Conservation (phyloP, 2,113 vertebrate genomes). For the Trematocara zebra region DNA sequence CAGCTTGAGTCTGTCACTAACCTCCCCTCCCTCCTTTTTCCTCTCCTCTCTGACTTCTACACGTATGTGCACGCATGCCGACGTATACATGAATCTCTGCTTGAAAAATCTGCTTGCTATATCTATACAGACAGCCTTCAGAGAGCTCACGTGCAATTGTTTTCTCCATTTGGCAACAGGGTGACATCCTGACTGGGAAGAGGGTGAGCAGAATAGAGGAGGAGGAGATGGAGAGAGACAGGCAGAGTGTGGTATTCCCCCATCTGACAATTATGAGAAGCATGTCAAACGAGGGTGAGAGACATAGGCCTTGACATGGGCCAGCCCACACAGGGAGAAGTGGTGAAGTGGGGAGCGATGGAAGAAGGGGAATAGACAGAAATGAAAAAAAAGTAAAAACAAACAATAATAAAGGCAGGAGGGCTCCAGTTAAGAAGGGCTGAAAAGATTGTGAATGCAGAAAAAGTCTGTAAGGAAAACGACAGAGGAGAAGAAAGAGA, state of each 20-base stretch:
- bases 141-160: constrained; percentile 56
- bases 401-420: neutral
- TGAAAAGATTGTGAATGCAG: neutral
- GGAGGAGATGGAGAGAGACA: constrained; percentile 44
- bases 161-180: constrained; percentile 54
- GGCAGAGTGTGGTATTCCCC: constrained; percentile 58
- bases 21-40: neutral
- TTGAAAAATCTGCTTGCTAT: constrained; percentile 29
- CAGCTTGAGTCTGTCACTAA: constrained; percentile 67
- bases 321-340: constrained; percentile 61
- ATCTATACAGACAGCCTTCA: constrained; percentile 43
- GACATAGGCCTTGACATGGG: constrained; percentile 71
- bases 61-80: neutral
- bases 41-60: neutral
- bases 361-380: neutral
- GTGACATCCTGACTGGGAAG: constrained; percentile 52
- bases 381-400: neutral
- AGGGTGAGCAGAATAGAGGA: constrained; percentile 36
- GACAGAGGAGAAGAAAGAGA: neutral
- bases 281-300: constrained; percentile 77
- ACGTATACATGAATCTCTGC: constrained; percentile 10
- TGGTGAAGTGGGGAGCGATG: neutral
- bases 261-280: constrained; percentile 80
- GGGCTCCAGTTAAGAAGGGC: neutral
- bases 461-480: neutral